These are phyloP conservation scores for Argopecten irradians DNA, from an alignment of 1,140 invertebrate species.

Conservation along the genomic window DNA sequence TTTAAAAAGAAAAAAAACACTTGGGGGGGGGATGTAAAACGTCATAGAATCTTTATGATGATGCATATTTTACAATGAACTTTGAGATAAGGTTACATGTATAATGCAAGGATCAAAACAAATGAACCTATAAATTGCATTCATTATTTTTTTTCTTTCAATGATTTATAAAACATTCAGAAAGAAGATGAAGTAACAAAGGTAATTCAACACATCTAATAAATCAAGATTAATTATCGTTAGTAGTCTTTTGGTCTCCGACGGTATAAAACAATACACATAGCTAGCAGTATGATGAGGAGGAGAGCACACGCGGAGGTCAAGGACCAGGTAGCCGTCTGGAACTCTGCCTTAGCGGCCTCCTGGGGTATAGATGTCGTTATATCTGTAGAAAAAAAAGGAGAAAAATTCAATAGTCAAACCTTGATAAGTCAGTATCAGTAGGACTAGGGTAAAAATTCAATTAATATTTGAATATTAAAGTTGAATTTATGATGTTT, in stretches of 20 bases:
- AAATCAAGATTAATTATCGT: not conserved
- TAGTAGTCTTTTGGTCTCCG: slow-evolving; percentile 48
- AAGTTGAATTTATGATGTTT: too few species aligned
- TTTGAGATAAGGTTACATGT: too few species aligned
- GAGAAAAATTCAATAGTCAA: not conserved
- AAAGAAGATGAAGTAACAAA: too few species aligned
- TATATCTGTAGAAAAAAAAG: slow-evolving; percentile 30
- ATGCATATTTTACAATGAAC: too few species aligned
- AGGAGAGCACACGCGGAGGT: slow-evolving; percentile 51
- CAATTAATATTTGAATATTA: not conserved
- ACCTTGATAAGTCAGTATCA: not conserved
- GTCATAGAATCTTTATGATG: too few species aligned
- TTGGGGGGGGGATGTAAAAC: too few species aligned
- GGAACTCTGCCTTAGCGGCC: slow-evolving; percentile 41
- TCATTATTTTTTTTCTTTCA: too few species aligned
- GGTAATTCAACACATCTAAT: too few species aligned
- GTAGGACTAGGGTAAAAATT: not conserved
- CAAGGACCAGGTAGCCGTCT: slow-evolving; percentile 60
- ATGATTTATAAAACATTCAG: too few species aligned
- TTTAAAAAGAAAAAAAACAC: too few species aligned
- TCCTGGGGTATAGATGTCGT: not conserved
- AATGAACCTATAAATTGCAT: too few species aligned
- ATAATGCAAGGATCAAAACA: too few species aligned
- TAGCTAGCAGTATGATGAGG: slow-evolving; percentile 52
- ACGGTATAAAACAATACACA: slow-evolving; percentile 55